Percentiles rank a stretch among this genome's conserved stretches.
Conservation (phyloP, 2,797 vertebrate species). For the Crossoptilon crossoptilon region DNA sequence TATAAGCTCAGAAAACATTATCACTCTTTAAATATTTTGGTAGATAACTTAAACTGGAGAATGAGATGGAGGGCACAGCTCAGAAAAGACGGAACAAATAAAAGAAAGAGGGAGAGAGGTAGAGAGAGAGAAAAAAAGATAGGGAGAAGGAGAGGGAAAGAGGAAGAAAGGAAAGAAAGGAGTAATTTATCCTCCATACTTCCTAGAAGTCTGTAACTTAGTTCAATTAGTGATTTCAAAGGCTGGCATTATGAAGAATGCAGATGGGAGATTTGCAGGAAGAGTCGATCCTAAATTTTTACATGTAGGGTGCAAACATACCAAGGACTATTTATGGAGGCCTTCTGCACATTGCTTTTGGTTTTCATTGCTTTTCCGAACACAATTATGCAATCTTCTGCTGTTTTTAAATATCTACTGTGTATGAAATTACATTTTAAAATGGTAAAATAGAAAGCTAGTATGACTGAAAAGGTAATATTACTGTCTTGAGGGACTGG, state of each 20-base stretch:
- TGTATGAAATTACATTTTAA: not conserved
- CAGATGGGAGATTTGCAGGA: not conserved
- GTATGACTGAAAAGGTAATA: not conserved
- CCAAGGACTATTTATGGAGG: not conserved
- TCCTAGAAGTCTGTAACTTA: not conserved
- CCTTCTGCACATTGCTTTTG: not conserved
- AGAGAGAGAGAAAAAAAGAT: too few relatives aligned
- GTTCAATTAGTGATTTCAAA: not conserved
- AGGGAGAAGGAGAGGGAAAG: not conserved
- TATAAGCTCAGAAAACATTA: constrained; percentile 11
- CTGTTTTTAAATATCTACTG: not conserved
- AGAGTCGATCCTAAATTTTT: not conserved
- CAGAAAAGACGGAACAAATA: not conserved
- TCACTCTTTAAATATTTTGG: not conserved
- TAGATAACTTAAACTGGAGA: not conserved
- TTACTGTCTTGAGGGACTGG: not conserved
- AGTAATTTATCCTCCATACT: accelerated
- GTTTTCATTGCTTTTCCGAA: not conserved
- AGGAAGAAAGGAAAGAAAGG: not conserved
- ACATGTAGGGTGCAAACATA: not conserved
- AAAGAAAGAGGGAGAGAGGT: not conserved
- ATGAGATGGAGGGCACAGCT: not conserved
- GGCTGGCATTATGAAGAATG: not conserved
- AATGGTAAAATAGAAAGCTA: not conserved
- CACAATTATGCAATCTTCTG: accelerated